Percentiles rank a stretch among this genome's conserved stretches.
These are phyloP conservation scores for Asteroscopus sphinx DNA, from an alignment of 2,888 invertebrate species.

Conservation along the genomic window DNA sequence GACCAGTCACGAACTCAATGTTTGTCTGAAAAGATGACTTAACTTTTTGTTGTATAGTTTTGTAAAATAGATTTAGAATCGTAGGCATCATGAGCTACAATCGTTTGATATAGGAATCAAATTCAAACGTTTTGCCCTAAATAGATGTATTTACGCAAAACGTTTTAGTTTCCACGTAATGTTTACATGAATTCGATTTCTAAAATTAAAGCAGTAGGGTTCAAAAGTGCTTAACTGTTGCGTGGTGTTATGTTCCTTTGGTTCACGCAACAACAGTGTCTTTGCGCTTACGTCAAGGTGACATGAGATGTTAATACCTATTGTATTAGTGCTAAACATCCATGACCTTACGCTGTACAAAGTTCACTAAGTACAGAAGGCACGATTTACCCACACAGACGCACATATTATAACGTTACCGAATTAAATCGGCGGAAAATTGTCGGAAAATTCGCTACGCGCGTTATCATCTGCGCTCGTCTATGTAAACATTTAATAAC, in stretches of 20 bases:
- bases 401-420: constrained; percentile 55
- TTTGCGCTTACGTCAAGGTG: constrained; percentile 86
- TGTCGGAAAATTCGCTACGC: constrained; percentile 59
- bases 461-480: constrained; percentile 39
- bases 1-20: constrained; percentile 81
- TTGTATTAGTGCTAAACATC: constrained; percentile 87
- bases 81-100: constrained; percentile 37
- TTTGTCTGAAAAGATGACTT: constrained; percentile 43
- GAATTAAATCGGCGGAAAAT: constrained; percentile 65
- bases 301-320: constrained; percentile 86
- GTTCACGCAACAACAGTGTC: constrained; percentile 69
- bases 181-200: constrained; percentile 63
- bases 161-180: constrained; percentile 55
- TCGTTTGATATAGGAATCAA: constrained; percentile 17
- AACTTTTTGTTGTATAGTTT: constrained; percentile 31
- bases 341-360: constrained; percentile 87
- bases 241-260: constrained; percentile 59
- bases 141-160: constrained; percentile 57
- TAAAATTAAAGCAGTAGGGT: constrained; percentile 64
- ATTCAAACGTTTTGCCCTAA: constrained; percentile 46
- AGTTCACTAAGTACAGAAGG: constrained; percentile 84
- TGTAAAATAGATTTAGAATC: constrained; percentile 43
- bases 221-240: constrained; percentile 51
- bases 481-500: constrained; percentile 45
- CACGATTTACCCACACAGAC: constrained; percentile 69